Percentiles rank a stretch among this genome's conserved stretches.
Conservation (phyloP, 2,888 invertebrate genomes). For the Thysanoteuthis rhombus region DNA sequence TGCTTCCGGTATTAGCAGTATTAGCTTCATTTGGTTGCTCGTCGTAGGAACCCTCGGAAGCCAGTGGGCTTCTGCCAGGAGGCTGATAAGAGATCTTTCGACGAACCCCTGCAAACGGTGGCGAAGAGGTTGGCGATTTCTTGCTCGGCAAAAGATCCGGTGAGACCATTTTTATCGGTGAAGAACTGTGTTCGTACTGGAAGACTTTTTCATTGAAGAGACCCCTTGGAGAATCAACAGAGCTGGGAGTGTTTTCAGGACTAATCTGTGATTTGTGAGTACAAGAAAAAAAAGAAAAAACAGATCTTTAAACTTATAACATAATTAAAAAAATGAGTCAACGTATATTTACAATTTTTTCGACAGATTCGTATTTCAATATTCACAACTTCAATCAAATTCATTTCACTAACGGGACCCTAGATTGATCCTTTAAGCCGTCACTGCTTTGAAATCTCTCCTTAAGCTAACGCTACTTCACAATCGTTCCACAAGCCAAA, state of each 20-base stretch:
- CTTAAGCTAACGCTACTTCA: too few species aligned
- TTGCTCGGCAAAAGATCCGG: neutral
- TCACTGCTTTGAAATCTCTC: too few species aligned
- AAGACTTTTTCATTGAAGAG: neutral
- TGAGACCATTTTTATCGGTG: neutral
- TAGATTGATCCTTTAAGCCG: too few species aligned
- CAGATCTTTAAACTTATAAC: too few species aligned
- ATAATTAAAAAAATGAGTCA: too few species aligned
- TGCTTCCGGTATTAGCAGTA: neutral
- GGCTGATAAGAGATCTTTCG: slow-evolving; percentile 15
- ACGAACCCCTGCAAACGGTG: neutral
- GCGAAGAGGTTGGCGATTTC: neutral
- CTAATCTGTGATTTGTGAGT: neutral
- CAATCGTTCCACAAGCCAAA: too few species aligned
- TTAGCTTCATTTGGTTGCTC: neutral
- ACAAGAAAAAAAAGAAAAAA: too few species aligned
- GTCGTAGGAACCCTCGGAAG: neutral
- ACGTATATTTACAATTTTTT: too few species aligned
- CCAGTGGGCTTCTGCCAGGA: neutral
- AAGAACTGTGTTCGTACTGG: neutral
- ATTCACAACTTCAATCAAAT: too few species aligned
- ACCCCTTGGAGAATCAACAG: neutral
- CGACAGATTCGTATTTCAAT: too few species aligned
- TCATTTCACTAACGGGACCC: too few species aligned
- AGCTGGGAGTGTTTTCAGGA: neutral